Conservation (phyloP, 2,888 invertebrate species). For the Eilema depressum region DNA sequence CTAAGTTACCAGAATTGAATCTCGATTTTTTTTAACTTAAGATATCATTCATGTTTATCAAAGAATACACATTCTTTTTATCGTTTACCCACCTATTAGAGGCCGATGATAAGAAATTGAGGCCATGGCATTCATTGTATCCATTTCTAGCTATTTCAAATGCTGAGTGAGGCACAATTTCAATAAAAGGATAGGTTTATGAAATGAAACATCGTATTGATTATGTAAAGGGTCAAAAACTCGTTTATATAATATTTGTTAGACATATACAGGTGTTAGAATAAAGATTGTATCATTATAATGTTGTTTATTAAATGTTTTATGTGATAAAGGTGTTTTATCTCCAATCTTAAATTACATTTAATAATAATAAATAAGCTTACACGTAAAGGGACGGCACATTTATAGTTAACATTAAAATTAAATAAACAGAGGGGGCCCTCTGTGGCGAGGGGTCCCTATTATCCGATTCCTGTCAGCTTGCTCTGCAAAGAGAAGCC, state of each 20-base stretch:
- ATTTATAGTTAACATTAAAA: background rate
- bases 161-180: background rate
- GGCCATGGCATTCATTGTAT: background rate
- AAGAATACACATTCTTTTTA: background rate
- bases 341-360: slow-evolving; percentile 14
- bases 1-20: slow-evolving; percentile 3
- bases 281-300: slow-evolving; percentile 40
- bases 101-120: background rate
- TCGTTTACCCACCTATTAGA: background rate
- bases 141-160: background rate
- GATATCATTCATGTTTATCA: background rate
- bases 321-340: slow-evolving; percentile 44
- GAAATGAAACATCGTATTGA: background rate
- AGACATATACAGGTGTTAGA: slow-evolving; percentile 40
- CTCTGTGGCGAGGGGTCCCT: too few species aligned
- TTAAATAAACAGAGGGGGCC: too few species aligned
- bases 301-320: slow-evolving; percentile 59
- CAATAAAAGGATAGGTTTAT: background rate
- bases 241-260: slow-evolving; percentile 6
- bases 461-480: too few species aligned
- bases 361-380: background rate
- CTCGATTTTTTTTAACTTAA: background rate
- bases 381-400: background rate
- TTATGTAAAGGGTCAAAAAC: slow-evolving; percentile 1
- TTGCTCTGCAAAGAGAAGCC: too few species aligned